Evolutionary conservation across 1,140 invertebrate species (phyloP), one percentile per base, ranked within the genome.

Genomic region (Drosophila orena): DNA sequence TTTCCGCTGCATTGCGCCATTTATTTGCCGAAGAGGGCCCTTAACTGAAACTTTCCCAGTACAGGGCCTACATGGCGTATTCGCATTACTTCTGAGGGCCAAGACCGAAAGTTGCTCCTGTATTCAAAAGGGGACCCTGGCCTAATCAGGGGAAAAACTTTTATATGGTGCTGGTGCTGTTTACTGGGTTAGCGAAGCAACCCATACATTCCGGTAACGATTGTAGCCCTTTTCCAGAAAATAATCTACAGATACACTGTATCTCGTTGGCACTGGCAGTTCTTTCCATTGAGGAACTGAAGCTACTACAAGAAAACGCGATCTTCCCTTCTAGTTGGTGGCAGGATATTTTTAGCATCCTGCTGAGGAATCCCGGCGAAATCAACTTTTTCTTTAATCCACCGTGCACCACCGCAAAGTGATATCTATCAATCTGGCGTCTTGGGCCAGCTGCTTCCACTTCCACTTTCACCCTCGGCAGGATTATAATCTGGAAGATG

Each of bases 81-180:
- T 80, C 80, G 81, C 66, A 80, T 77, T 85, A 69, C 69, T 73
- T 69, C 30, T 50, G 62, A 34, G 1, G 76, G 65, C 30, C 56
- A 14, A 44, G 22, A 55, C 14, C 4, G 47, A 65, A 65, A 46
- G 40, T 47, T 56, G 24, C 47, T 17, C 17, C 15, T 24, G n/a
- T 34, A 69, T 46, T 37, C n/a, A 11, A 4, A 4, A 24, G 34
- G 14, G 14, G 57, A 69, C 49, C 30, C 42, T 57, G 56, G 20
- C 53, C 71, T 55, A 46, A 49, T 66, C 58, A 55, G 34, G 11
- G 62, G 27, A 17, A 50, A 56, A 70, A 69, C 30, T 70, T 69
- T 69, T 30, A 2, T 15, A 12, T 15, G 27, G 27, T 1, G 15
- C 22, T 20, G 17, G 0, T 15, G 40, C 11, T 14, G 20, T 27